A percentile compares a stretch with the other conserved stretches of the same genome.
Conservation (phyloP, 2,888 invertebrate genomes). For the Oscheius onirici region DNA sequence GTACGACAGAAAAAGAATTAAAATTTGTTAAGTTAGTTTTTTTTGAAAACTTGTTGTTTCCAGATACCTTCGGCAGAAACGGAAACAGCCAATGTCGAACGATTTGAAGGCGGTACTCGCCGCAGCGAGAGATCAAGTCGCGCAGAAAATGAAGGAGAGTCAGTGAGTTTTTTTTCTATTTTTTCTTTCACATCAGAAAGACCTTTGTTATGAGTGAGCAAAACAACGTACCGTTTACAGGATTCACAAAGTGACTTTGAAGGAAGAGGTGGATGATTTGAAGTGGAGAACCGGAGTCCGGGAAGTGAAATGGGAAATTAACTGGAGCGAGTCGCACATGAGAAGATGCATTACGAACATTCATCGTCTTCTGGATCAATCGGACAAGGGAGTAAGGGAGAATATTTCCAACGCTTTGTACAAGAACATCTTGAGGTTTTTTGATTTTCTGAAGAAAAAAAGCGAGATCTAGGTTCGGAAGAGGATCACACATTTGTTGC, state of each 20-base stretch:
- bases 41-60: constrained; percentile 3
- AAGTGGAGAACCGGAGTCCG: constrained; percentile 60
- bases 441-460: too few species aligned
- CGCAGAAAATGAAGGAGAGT: constrained; percentile 50
- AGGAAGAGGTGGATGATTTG: constrained; percentile 64
- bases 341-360: constrained; percentile 62
- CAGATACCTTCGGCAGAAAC: constrained; percentile 50
- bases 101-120: constrained; percentile 45
- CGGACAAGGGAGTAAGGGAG: constrained; percentile 43
- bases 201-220: background rate
- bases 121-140: constrained; percentile 55
- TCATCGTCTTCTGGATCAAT: constrained; percentile 58
- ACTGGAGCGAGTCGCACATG: constrained; percentile 69
- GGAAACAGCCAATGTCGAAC: constrained; percentile 35
- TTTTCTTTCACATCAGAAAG: background rate
- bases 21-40: background rate
- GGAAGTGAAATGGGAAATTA: constrained; percentile 67
- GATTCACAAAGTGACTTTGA: constrained; percentile 50
- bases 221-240: background rate
- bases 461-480: constrained; percentile 63
- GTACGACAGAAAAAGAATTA: constrained; percentile 29
- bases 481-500: constrained; percentile 67
- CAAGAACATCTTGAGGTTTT: constrained; percentile 46
- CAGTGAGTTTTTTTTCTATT: constrained; percentile 34
- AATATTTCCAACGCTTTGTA: constrained; percentile 50